A percentile compares a stretch with the other conserved stretches of the same genome.
These are phyloP conservation scores for human DNA, from an alignment of 2,113 vertebrate genomes.

Conservation along the genomic window DNA sequence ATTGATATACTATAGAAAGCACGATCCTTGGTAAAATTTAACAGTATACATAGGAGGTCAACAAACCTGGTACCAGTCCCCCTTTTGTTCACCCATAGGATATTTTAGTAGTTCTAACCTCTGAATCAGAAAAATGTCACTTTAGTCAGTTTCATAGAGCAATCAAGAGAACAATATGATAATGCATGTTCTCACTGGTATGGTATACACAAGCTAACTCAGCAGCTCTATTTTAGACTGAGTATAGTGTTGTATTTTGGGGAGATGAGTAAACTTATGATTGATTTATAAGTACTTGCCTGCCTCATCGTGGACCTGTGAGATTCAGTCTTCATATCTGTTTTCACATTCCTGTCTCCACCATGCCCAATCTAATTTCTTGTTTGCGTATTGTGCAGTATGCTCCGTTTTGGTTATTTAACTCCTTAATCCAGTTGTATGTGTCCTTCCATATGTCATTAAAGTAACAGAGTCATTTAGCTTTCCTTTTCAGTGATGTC, in stretches of 20 bases:
- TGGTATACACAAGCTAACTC: background rate
- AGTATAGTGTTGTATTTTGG: background rate
- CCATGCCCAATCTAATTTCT: background rate
- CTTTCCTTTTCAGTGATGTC: background rate
- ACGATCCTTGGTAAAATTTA: background rate
- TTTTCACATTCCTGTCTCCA: background rate
- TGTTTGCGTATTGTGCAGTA: background rate
- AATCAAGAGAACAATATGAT: background rate
- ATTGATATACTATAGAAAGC: background rate
- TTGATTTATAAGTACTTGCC: background rate
- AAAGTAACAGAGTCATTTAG: background rate
- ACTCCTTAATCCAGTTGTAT: background rate
- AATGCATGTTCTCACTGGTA: background rate
- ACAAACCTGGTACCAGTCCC: background rate
- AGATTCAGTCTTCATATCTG: background rate
- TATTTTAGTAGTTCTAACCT: background rate
- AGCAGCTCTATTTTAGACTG: background rate
- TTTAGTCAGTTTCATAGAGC: background rate
- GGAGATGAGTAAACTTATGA: background rate
- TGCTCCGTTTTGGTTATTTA: background rate
- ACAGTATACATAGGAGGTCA: background rate
- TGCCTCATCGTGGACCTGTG: background rate
- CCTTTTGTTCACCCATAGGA: background rate
- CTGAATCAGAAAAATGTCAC: background rate
- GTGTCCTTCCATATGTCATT: constrained; percentile 30